These are phyloP conservation scores for rat (Rattus norvegicus) DNA, from an alignment of 2,113 vertebrate species.

Conservation along the genomic window DNA sequence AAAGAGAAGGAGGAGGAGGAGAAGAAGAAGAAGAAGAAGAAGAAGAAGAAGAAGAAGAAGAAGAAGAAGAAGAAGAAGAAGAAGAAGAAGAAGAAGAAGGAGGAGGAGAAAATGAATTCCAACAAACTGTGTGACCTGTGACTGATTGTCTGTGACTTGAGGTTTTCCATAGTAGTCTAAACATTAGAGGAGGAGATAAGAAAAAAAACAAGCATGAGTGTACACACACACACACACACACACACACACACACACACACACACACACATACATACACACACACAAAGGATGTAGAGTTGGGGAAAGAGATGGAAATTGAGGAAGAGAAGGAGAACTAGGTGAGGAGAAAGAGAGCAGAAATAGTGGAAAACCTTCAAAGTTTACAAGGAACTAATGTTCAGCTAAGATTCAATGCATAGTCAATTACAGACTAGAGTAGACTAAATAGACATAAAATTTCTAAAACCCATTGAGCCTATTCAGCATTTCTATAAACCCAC, in stretches of 20 bases:
- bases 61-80: background rate
- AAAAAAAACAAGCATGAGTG: background rate
- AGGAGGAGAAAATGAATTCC: background rate
- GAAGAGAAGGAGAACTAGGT: background rate
- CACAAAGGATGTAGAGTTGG: background rate
- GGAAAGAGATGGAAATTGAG: too few relatives aligned
- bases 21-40: background rate
- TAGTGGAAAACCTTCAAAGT: background rate
- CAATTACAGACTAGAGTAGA: background rate
- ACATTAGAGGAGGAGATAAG: background rate
- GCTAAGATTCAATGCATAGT: background rate
- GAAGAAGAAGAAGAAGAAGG: background rate
- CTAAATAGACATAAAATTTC: background rate
- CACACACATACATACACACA: too few relatives aligned
- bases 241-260: too few relatives aligned
- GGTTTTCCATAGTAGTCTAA: background rate
- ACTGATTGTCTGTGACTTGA: background rate
- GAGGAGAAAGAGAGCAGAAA: background rate
- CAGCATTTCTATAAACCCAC: background rate
- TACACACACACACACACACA: too few relatives aligned
- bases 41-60: too few relatives aligned
- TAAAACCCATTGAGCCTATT: background rate
- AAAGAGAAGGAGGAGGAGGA: too few relatives aligned
- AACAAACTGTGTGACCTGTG: background rate
- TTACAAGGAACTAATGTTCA: constrained; percentile 20